phyloP scores from a whole-genome alignment of 2,797 vertebrate genomes.

The Parauchenoglanis punctatus region DNA sequence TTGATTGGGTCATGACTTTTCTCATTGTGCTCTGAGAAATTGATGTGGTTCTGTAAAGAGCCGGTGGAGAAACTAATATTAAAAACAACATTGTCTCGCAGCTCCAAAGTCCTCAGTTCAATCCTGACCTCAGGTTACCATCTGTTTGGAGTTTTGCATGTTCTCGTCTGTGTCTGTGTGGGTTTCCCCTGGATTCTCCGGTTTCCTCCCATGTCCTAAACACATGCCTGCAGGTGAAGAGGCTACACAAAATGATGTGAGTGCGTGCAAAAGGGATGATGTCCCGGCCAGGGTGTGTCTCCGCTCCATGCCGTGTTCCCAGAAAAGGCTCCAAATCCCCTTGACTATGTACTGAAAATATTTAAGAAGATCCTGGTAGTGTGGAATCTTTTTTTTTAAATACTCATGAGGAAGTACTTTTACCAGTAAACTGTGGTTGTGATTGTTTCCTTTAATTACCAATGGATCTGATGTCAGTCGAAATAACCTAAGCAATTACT shows the following conservation, averaged over 20 bases:
- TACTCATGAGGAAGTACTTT: background rate
- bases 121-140: background rate
- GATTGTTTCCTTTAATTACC: background rate
- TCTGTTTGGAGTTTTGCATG: background rate
- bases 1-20: background rate
- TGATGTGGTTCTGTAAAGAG: background rate
- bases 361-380: background rate
- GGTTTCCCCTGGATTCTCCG: background rate
- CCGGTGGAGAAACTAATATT: background rate
- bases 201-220: background rate
- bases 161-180: too few relatives aligned
- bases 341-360: background rate
- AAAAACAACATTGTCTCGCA: background rate
- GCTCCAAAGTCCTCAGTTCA: background rate
- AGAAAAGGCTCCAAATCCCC: background rate
- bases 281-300: background rate
- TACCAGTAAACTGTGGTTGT: background rate
- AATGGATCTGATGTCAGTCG: background rate
- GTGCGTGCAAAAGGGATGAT: background rate
- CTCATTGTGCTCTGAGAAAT: background rate
- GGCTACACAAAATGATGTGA: background rate
- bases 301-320: background rate
- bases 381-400: background rate
- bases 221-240: background rate
- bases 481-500: background rate